Percentiles rank a stretch among this genome's conserved stretches.
Conservation (phyloP, 2,113 vertebrate genomes). For the Emydura subglobosa region DNA sequence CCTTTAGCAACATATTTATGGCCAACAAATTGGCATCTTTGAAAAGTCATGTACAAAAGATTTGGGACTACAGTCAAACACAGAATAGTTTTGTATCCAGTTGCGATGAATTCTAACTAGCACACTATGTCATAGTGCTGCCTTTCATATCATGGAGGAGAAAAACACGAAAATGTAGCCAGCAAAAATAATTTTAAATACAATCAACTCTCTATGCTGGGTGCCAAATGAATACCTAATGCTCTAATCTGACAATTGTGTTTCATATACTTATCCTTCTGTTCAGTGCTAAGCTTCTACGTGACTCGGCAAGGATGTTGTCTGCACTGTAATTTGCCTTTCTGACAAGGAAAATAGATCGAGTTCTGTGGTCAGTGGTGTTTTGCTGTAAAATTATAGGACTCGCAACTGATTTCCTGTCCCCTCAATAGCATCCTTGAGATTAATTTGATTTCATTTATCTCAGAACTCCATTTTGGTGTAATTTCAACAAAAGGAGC, state of each 20-base stretch:
- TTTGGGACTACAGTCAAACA: not conserved
- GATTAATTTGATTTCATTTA: not conserved
- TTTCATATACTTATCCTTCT: not conserved
- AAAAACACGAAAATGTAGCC: not conserved
- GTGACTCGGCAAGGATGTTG: not conserved
- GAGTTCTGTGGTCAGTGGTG: not conserved
- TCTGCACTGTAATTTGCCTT: not conserved
- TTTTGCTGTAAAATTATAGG: not conserved
- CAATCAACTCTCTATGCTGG: not conserved
- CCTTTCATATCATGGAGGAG: not conserved
- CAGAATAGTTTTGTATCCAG: not conserved
- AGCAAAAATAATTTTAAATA: not conserved
- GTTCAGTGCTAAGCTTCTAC: not conserved
- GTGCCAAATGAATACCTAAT: not conserved
- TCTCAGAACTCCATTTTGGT: not conserved
- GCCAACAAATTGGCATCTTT: not conserved
- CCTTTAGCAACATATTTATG: not conserved
- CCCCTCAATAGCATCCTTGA: not conserved
- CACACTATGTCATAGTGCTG: not conserved
- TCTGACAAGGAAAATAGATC: not conserved
- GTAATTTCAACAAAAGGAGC: not conserved
- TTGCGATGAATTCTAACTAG: not conserved
- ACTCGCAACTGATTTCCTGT: not conserved
- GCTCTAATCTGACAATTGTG: not conserved
- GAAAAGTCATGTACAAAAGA: not conserved